A percentile compares a stretch with the other conserved stretches of the same genome.
phyloP scores from a whole-genome alignment of 1,140 invertebrate genomes.

The Chelonus insularis region DNA sequence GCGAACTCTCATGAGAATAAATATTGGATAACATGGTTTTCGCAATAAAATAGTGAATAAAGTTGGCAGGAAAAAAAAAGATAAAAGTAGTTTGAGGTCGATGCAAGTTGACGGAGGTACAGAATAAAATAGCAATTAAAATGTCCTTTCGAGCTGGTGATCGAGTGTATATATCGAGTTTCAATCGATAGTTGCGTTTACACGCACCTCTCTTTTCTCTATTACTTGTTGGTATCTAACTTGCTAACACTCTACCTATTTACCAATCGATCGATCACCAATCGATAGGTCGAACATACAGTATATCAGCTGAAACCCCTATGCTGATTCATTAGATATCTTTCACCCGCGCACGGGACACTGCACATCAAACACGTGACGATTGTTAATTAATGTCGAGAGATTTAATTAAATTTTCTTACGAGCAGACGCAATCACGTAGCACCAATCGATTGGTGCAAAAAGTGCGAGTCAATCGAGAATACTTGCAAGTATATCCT shows the following conservation, averaged over 20 bases:
- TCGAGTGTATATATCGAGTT: constrained; percentile 10
- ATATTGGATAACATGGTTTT: background rate
- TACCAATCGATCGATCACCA: background rate
- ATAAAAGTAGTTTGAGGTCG: constrained; percentile 14
- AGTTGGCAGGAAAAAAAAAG: background rate
- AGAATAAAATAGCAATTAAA: constrained; percentile 21
- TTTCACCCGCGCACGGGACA: background rate
- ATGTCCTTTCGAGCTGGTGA: constrained; percentile 17
- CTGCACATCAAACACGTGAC: constrained; percentile 23
- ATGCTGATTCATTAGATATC: constrained; percentile 4
- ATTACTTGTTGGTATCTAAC: background rate
- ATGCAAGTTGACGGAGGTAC: constrained; percentile 2
- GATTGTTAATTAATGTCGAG: constrained; percentile 28
- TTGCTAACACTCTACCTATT: background rate
- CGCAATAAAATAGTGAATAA: constrained; percentile 1
- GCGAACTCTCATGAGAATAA: background rate
- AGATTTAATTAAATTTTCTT: constrained; percentile 29
- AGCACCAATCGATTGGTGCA: constrained; percentile 18
- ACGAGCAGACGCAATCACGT: constrained; percentile 24
- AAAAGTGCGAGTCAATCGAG: background rate
- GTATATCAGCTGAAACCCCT: background rate
- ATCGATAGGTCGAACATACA: constrained; percentile 11
- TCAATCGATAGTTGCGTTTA: constrained; percentile 16
- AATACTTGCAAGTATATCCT: constrained; percentile 12
- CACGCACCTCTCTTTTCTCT: background rate